Base-by-base conservation (phyloP, 2,113 vertebrate genomes). In the Ophiodon elongatus region DNA sequence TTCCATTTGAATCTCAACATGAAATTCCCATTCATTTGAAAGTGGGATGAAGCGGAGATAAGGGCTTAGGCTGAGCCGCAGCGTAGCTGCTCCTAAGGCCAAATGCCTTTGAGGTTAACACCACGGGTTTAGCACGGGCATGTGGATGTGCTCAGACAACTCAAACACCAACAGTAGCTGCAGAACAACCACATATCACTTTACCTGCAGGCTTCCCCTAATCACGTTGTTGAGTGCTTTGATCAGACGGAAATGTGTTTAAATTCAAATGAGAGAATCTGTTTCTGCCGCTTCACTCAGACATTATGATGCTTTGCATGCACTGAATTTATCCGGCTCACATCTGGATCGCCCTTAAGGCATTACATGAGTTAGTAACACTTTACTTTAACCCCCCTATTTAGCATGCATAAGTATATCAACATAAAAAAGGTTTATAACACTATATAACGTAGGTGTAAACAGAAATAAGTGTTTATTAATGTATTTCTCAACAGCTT, bases 11-110 rank as follows among this genome's bases (percentile, higher is more conserved):
- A 81, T 85, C 69, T 66, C 45, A 19, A 79, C 65, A 89, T 83
- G 72, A 85, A 80, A 88, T 84, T 89, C 79, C 80, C 78, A 80
- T 90, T 91, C 73, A 76, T 91, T 81, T 87, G 75, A 80, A 65
- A 87, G 82, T 68, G 78, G 76, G 84, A 80, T 90, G 73, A 87
- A 79, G 76, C 81, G 1, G 63, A 76, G 80, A 69, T 69, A 39
- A 80, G 57, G 63, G 81, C 78, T 89, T 80, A 79, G 47, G 77
- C 74, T 86, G 75, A 90, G 86, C 85, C 5, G 33, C 68, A 11
- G 79, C 43, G 4, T 56, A 45, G 80, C 64, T 68, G 57, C 76
- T 79, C 82, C 84, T 73, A 6, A 72, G 85, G 85, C 73, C 79
- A 76, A 79, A 84, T 73, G 64, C 78, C 71, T 78, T 62, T 13